A percentile compares a stretch with the other conserved stretches of the same genome.
These are phyloP conservation scores for Spea hammondii DNA, from an alignment of 2,797 vertebrate species.

Conservation along the genomic window DNA sequence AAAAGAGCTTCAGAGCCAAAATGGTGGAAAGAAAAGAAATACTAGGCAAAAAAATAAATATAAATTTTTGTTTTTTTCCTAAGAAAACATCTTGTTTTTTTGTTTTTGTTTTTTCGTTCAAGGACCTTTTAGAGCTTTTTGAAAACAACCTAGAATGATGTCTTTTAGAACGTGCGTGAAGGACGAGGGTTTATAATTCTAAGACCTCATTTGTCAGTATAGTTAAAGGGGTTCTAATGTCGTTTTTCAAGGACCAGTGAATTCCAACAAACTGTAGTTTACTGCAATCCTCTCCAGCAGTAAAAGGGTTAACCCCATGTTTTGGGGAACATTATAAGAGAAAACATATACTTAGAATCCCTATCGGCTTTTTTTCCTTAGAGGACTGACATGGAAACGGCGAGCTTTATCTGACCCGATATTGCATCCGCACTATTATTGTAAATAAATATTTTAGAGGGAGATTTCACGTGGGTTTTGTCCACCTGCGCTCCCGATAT, in stretches of 20 bases:
- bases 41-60: not conserved
- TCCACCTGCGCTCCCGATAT: slow-evolving; percentile 51
- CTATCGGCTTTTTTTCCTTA: slow-evolving; percentile 54
- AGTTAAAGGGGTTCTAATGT: no score
- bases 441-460: slow-evolving; percentile 66
- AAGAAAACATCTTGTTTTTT: no score
- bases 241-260: no score
- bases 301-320: not conserved
- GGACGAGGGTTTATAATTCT: no score
- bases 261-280: no score
- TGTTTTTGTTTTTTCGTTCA: no score
- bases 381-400: slow-evolving; percentile 61
- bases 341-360: slow-evolving; percentile 51
- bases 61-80: no score
- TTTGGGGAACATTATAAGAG: slow-evolving; percentile 61
- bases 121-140: no score
- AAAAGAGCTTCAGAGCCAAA: slow-evolving; percentile 1
- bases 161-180: no score
- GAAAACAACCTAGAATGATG: no score
- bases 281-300: not conserved
- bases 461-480: slow-evolving; percentile 58
- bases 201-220: no score
- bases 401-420: slow-evolving; percentile 59
- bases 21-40: slow-evolving; percentile 10
- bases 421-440: slow-evolving; percentile 61